These are phyloP conservation scores for Drusus annulatus DNA, from an alignment of 1,140 invertebrate species.

Conservation along the genomic window DNA sequence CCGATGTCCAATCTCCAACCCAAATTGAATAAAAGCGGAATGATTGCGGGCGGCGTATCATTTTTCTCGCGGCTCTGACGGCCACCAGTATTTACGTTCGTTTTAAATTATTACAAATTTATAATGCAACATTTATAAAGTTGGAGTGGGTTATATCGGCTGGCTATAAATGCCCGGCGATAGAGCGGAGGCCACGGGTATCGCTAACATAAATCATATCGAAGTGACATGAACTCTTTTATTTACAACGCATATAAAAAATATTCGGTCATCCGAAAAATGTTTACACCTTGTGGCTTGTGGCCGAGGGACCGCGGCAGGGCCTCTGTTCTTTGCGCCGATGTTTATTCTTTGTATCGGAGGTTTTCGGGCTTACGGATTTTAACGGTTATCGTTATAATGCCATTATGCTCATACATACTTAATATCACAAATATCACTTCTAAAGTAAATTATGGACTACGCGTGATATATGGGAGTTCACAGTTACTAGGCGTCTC, in stretches of 20 bases:
- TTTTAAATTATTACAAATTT: constrained; percentile 13
- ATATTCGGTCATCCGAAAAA: constrained; percentile 44
- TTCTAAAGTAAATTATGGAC: constrained; percentile 35
- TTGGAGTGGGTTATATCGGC: neutral
- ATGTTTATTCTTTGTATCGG: constrained; percentile 4
- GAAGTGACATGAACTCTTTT: constrained; percentile 41
- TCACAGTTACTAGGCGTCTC: constrained; percentile 2
- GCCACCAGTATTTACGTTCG: neutral
- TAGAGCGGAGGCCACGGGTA: constrained; percentile 8
- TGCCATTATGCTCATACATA: constrained; percentile 23
- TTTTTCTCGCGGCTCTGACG: neutral
- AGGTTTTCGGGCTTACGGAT: constrained; percentile 24
- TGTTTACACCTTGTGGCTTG: constrained; percentile 36
- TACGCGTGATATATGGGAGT: constrained; percentile 32
- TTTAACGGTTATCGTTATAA: constrained; percentile 33
- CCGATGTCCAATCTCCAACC: neutral
- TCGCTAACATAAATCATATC: constrained; percentile 38
- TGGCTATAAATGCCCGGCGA: constrained; percentile 12
- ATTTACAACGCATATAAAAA: constrained; percentile 38
- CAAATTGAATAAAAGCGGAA: constrained; percentile 3
- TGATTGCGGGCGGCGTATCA: neutral
- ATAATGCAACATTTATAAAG: neutral
- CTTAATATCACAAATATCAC: constrained; percentile 39
- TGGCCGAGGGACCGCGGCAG: too few species aligned
- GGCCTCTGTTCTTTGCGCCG: neutral